These are phyloP conservation scores for Notarius lentiginosus DNA, from an alignment of 2,113 vertebrate genomes.

Conservation along the genomic window DNA sequence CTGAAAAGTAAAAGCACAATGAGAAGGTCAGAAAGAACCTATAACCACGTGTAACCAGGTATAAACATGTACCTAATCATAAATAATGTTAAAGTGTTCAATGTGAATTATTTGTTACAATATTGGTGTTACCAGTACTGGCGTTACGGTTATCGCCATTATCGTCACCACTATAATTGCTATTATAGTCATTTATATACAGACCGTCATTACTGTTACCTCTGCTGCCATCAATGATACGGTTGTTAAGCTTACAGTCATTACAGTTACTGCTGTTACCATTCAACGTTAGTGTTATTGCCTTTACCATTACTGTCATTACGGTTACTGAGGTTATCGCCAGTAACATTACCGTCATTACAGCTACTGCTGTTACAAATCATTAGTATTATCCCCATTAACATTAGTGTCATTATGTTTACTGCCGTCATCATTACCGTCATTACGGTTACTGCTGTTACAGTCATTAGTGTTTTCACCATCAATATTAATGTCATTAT, in stretches of 20 bases:
- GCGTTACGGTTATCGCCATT: background rate
- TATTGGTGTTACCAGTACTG: background rate
- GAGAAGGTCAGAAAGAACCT: background rate
- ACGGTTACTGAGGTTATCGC: background rate
- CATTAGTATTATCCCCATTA: background rate
- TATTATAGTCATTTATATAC: background rate
- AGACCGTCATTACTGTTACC: no score
- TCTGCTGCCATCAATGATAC: no score
- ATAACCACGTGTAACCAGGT: no score
- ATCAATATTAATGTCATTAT: background rate
- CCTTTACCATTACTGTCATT: background rate
- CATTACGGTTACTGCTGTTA: background rate
- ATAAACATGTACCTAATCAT: background rate
- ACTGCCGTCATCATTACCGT: background rate
- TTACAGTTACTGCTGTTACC: background rate
- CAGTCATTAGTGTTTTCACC: background rate
- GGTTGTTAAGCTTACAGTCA: no score
- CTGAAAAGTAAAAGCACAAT: conserved; percentile 61
- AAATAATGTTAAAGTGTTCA: background rate
- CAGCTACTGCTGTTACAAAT: background rate
- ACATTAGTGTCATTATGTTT: background rate
- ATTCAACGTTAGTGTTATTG: background rate
- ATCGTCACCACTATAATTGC: background rate
- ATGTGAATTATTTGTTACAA: background rate
- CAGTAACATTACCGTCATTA: background rate